Evolutionary conservation across 1,140 invertebrate genomes (phyloP).

Genomic region (Phymorhynchus buccinoides): DNA sequence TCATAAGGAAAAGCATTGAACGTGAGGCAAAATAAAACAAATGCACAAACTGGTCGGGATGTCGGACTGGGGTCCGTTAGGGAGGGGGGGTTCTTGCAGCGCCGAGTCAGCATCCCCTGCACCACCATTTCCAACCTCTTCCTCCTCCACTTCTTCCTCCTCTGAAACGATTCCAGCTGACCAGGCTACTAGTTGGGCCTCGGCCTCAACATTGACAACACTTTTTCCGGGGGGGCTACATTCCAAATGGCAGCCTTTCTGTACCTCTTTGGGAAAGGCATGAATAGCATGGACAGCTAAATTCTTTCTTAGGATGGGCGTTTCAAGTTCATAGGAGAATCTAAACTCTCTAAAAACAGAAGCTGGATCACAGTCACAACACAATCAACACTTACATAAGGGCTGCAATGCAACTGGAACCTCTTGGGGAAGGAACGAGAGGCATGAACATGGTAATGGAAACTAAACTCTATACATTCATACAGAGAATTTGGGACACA

Average conservation of each 20-base stretch:
- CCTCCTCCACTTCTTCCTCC: not conserved
- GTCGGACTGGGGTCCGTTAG: not conserved
- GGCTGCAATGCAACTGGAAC: not conserved
- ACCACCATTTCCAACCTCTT: no score
- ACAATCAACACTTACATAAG: not conserved
- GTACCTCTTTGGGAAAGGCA: no score
- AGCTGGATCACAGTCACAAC: not conserved
- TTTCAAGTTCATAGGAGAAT: no score
- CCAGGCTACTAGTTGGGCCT: not conserved
- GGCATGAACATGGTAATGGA: no score
- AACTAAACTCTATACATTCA: no score
- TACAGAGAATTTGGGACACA: no score
- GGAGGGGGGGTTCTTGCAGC: not conserved
- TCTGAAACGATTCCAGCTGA: not conserved
- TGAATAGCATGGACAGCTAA: no score
- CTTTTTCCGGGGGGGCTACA: no score
- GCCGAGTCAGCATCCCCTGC: not conserved
- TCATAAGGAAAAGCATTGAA: not conserved
- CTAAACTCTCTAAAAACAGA: no score
- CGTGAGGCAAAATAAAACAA: slow-evolving; percentile 10
- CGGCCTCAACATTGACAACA: not conserved
- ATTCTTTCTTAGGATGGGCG: no score
- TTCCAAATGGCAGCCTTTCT: no score
- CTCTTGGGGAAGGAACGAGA: not conserved
- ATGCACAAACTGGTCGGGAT: not conserved